Evolutionary conservation across 2,797 vertebrate species (phyloP), one percentile per base, ranked within the genome.

Genomic region (Sebastes iracundus): DNA sequence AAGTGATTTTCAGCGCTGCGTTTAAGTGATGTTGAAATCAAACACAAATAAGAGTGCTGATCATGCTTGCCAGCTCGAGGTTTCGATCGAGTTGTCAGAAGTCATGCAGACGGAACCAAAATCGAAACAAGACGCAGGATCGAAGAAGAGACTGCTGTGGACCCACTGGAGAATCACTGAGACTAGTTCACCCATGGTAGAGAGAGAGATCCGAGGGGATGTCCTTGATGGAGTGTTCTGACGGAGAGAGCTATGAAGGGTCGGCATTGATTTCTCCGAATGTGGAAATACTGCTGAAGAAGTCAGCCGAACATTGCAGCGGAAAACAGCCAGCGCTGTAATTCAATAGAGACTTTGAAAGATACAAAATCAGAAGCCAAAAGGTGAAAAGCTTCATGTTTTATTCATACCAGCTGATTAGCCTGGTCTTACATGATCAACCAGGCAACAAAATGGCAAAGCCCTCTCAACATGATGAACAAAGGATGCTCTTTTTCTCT

Each of bases 361-460:
- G 22, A 67, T 7, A 62, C 52, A 69, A 69, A 61, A 28, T 61
- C 69, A 61, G 42, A 79, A 64, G 70, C 53, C 8, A 18, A 66
- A 58, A 63, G 65, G 72, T 35, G 30, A 79, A 65, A n/a, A 35
- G 20, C 18, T 58, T 61, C 14, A 79, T 84, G 78, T 81, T 84
- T 88, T 83, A 82, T 79, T 88, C 71, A 80, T 28, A 42, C 20
- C 2, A 18, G 61, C 35, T 78, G 71, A 84, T 84, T 67, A 42
- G 23, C 65, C 53, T 69, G 35, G 65, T 81, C 56, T 60, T 23
- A 66, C n/a, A 69, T 62, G 60, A 84, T 70, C 25, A 76, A 58
- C 42, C 27, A 11, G 38, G 59, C 27, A 68, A 80, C 25, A 46
- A 75, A 79, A 85, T 23, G 62, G 23, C 60, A 69, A 75, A 53